Conservation (phyloP, 2,113 vertebrate genomes). For the Gallinago jamesoni region DNA sequence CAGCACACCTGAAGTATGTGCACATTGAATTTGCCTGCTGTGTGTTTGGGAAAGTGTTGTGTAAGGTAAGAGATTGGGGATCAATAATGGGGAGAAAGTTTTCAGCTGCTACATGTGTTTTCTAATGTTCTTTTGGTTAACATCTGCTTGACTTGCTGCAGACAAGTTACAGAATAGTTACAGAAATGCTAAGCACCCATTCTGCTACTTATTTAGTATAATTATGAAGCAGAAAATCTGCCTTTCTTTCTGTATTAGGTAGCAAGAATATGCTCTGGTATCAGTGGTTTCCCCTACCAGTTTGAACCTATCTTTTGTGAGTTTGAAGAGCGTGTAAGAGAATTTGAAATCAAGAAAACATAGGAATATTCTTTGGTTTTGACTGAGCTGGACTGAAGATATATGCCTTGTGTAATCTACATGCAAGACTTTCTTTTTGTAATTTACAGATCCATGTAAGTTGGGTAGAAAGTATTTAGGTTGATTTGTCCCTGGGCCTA, state of each 20-base stretch:
- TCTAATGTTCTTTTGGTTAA: neutral
- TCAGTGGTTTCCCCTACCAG: neutral
- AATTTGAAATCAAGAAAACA: neutral
- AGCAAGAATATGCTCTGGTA: neutral
- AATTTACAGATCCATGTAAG: neutral
- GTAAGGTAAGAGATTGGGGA: neutral
- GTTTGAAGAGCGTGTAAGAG: neutral
- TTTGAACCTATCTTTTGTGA: neutral
- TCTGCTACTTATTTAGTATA: neutral
- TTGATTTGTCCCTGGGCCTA: neutral
- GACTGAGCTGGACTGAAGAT: neutral
- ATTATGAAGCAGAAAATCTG: neutral
- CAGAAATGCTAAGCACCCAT: neutral
- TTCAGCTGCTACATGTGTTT: neutral
- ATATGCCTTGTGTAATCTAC: accelerated
- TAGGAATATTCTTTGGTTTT: neutral
- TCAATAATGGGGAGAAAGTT: neutral
- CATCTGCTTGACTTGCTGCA: neutral
- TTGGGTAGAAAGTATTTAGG: neutral
- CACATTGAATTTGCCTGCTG: neutral
- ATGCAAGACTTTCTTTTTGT: neutral
- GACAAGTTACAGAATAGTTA: too few species aligned
- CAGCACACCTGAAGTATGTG: neutral
- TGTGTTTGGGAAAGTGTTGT: neutral
- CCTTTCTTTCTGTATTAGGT: neutral